phyloP scores from a whole-genome alignment of 2,113 vertebrate genomes.

The Aphyosemion australe region DNA sequence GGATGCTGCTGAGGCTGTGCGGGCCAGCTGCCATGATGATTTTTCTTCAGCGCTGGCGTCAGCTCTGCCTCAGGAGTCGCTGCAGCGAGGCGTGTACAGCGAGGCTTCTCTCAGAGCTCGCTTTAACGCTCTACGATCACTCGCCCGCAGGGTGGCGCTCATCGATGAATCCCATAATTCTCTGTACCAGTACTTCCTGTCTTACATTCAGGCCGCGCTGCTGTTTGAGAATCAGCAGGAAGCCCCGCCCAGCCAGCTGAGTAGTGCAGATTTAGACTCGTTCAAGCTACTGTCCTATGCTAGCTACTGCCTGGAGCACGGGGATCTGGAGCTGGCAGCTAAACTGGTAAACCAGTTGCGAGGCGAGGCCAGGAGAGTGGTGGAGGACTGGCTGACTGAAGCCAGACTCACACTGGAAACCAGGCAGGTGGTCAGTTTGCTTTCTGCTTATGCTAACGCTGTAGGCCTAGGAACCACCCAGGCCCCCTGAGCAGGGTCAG shows the following conservation, averaged over 20 bases:
- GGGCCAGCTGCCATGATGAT: conserved; percentile 79
- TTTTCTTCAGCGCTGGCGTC: conserved; percentile 86
- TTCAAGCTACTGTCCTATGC: conserved; percentile 93
- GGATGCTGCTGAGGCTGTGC: conserved; percentile 81
- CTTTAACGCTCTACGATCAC: conserved; percentile 85
- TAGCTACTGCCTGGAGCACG: conserved; percentile 91
- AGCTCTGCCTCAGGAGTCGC: conserved; percentile 86
- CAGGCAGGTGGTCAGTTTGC: conserved; percentile 87
- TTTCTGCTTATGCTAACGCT: conserved; percentile 91
- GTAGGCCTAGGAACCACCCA: conserved; percentile 92
- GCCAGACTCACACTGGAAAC: conserved; percentile 93
- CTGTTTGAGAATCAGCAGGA: conserved; percentile 84
- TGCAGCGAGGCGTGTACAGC: conserved; percentile 89
- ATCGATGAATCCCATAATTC: conserved; percentile 93
- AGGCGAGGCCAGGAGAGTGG: conserved; percentile 90
- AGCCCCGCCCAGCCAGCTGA: conserved; percentile 84
- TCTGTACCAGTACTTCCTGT: conserved; percentile 95
- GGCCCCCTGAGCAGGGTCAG: conserved; percentile 57
- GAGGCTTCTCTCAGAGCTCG: conserved; percentile 90
- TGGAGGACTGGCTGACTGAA: conserved; percentile 92
- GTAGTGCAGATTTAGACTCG: conserved; percentile 84
- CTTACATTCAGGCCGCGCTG: conserved; percentile 91
- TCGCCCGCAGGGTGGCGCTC: conserved; percentile 89
- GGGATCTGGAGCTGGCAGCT: conserved; percentile 93
- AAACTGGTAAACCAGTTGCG: conserved; percentile 94